Conservation (phyloP, 2,888 invertebrate species). For the Anticlea derivata region DNA sequence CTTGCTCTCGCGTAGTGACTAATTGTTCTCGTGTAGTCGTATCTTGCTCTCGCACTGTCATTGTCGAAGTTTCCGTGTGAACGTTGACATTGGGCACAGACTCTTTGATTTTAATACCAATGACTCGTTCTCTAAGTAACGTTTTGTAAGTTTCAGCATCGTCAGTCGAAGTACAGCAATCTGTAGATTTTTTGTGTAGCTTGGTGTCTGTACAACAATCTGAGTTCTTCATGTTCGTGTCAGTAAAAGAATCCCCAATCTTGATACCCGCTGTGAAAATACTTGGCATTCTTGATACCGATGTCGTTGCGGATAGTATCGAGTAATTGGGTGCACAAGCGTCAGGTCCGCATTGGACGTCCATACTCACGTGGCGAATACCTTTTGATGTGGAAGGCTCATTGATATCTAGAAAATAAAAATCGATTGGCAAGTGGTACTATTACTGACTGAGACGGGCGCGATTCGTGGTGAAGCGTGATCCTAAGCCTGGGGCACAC, state of each 20-base stretch:
- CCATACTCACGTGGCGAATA: slow-evolving; percentile 63
- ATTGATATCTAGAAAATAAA: slow-evolving; percentile 62
- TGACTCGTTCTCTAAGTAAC: slow-evolving; percentile 41
- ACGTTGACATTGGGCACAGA: slow-evolving; percentile 10
- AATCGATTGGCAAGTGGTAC: background rate
- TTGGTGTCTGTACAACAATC: slow-evolving; percentile 46
- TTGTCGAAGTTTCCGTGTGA: slow-evolving; percentile 19
- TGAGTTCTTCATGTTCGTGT: slow-evolving; percentile 36
- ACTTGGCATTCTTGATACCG: slow-evolving; percentile 50
- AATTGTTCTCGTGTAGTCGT: background rate
- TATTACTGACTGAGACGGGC: too few species aligned
- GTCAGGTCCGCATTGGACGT: slow-evolving; percentile 74
- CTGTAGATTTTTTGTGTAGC: slow-evolving; percentile 32
- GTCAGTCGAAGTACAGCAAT: slow-evolving; percentile 51
- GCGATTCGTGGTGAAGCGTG: too few species aligned
- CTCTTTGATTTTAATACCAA: slow-evolving; percentile 50
- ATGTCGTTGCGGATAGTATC: slow-evolving; percentile 53
- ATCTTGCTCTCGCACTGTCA: slow-evolving; percentile 1
- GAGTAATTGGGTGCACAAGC: slow-evolving; percentile 40
- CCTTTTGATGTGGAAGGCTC: slow-evolving; percentile 80
- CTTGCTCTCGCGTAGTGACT: background rate
- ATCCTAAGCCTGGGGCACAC: too few species aligned
- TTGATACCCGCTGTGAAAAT: slow-evolving; percentile 51
- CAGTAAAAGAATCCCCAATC: slow-evolving; percentile 48
- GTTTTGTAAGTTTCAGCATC: slow-evolving; percentile 37